These are phyloP conservation scores for Microtus oregoni DNA, from an alignment of 2,113 vertebrate genomes.

Conservation along the genomic window DNA sequence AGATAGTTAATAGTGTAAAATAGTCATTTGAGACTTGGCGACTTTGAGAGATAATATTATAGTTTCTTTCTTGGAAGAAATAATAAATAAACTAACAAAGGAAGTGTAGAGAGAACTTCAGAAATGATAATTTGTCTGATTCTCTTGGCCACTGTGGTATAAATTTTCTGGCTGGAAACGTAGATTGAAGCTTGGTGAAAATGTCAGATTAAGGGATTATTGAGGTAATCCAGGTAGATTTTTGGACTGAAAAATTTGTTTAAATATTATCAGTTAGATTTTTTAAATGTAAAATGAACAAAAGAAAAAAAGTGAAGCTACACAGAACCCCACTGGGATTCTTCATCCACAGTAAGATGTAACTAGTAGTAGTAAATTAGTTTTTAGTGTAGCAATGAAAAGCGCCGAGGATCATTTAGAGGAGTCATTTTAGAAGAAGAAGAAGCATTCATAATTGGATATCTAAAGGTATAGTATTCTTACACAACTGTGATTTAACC, in stretches of 20 bases:
- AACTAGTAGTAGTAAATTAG: neutral
- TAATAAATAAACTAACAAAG: neutral
- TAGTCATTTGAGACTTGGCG: neutral
- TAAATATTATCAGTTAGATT: neutral
- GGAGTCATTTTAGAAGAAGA: neutral
- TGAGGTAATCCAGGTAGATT: neutral
- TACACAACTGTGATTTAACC: neutral
- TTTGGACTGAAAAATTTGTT: neutral
- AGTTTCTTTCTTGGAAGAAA: conserved; percentile 40
- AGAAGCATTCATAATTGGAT: neutral
- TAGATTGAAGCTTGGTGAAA: neutral
- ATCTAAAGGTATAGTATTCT: too few species aligned
- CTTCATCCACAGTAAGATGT: neutral
- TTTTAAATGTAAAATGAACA: conserved; percentile 27
- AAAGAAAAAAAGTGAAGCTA: neutral
- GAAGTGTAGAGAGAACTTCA: neutral
- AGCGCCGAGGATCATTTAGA: neutral
- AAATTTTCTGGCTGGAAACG: neutral
- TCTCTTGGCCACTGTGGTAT: neutral
- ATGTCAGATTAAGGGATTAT: neutral
- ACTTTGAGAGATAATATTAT: neutral
- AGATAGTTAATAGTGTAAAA: neutral
- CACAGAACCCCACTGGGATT: neutral
- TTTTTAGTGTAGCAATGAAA: neutral
- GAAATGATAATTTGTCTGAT: conserved; percentile 5